These are phyloP conservation scores for Elephantulus edwardii DNA, from an alignment of 2,113 vertebrate genomes.

Conservation along the genomic window DNA sequence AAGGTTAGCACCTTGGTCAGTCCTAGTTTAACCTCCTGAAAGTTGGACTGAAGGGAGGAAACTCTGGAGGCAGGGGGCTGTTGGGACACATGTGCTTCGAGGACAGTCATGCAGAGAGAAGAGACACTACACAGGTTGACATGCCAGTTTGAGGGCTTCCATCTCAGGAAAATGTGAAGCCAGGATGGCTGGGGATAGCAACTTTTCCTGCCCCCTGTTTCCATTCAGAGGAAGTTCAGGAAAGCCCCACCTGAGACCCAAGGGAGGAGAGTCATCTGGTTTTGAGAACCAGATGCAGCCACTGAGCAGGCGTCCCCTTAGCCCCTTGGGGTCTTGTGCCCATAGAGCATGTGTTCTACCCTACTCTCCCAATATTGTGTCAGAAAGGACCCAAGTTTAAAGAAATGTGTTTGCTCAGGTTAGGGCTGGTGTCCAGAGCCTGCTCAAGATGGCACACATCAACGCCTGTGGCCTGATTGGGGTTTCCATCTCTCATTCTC, in stretches of 20 bases:
- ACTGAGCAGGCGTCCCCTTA: neutral
- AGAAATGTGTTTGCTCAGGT: too few relatives aligned
- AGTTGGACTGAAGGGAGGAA: neutral
- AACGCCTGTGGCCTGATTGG: neutral
- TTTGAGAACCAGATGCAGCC: neutral
- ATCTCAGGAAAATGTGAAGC: neutral
- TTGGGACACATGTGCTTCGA: neutral
- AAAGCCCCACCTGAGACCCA: neutral
- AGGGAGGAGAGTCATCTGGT: neutral
- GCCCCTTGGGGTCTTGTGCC: neutral
- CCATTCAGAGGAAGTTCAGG: neutral
- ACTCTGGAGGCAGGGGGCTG: neutral
- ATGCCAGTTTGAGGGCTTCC: neutral
- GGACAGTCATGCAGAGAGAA: too few relatives aligned
- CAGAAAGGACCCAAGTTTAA: neutral
- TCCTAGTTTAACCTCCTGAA: neutral
- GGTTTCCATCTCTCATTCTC: neutral
- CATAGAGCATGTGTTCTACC: too few relatives aligned
- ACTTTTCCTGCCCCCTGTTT: neutral
- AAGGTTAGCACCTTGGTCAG: neutral
- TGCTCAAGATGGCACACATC: rapidly evolving
- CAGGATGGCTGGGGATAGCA: too few relatives aligned
- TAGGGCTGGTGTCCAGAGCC: neutral
- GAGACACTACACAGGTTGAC: neutral
- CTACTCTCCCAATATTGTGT: too few relatives aligned